Base-by-base conservation (phyloP, 1,140 invertebrate species). In the Procambarus clarkii region DNA sequence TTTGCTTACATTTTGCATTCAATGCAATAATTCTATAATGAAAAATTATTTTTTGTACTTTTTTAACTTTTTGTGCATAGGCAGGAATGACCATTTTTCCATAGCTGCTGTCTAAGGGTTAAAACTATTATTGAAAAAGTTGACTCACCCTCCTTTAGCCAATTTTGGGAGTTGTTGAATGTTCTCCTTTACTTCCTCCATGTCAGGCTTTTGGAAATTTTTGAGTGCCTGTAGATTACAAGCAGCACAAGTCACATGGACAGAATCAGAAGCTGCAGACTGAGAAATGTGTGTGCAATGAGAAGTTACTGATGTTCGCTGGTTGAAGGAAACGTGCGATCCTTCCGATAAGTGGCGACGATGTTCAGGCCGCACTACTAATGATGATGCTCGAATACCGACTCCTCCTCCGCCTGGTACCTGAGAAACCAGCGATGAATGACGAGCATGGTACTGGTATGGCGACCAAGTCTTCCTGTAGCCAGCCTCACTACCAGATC, bases 141-240 rank as follows among this genome's bases (percentile, higher is more conserved):
- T 64, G 83, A 93, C 78, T 93, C 81, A 88, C 88, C 91, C 69
- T 91, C 92, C 60, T 87, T 85, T 90, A n/a, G 92, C 92, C 48
- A 93, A 71, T 46, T 83, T 88, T 9, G 92, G 92, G 9, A 93
- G 84, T 76, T 92, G 91, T 44, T 91, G 91, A 15, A 93, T 83
- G 76, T 93, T 92, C 76, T 92, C 92, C 74, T 91, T 93, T 48
- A 93, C 91, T 69, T 93, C 92, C 44, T 92, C 91, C 54, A 93
- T 88, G 74, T 93, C 91, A 44, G 92, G 92, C 54, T 91, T 92
- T 34, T 92, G 86, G 54, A 93, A 90, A 71, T 93, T 86, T 58
- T 80, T 90, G 24, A 93, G 77, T 18, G 90, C 91, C 80, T 92
- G 87, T 24, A 93, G 85, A 79, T 93, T 93, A 69, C 90, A 92